Base-by-base conservation (phyloP, 2,888 invertebrate species). In the Caenorhabditis zanzibari region DNA sequence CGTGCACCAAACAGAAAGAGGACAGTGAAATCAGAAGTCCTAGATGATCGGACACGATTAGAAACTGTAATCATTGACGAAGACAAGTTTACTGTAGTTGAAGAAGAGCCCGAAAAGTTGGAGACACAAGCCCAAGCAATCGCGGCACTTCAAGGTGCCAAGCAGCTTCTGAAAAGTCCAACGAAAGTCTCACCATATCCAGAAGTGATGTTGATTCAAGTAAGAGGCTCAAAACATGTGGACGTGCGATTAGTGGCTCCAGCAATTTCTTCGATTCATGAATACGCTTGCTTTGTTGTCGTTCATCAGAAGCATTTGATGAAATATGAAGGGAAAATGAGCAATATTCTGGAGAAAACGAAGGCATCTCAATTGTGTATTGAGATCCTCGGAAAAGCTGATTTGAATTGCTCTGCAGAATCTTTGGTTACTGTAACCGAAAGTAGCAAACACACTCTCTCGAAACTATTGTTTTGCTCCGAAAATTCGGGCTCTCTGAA, bases 361-460 rank as follows among this genome's bases (percentile, higher is more conserved):
- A 90, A 89, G 77, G 89, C 89, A 12, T 79, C 88, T 16, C 90
- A 90, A 82, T 75, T 91, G 9, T 88, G 88, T 32, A 87, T 86
- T 41, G 85, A 85, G 10, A 85, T 91, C 24, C 63, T 85, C 1
- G 85, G 89, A 38, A 86, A 86, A 24, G 75, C 85, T n/a, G 90
- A 91, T 79, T 71, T 91, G 19, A 76, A 77, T 24, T 88, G 89
- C 38, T 10, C 58, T 2, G 89, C 89, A 4, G 79, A 79, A 32
- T 49, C 81, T n/a, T 59, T 85, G 22, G 85, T 84, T 35, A 81
- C 77, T 10, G 87, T 84, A 14, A 86, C 86, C 5, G 87, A 81
- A 54, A 35, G 16, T 14, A 47, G 35, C 12, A 73, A 66, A 41
- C 59, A 35, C 47, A 19, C n/a, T 3, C 52, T 82, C 10, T 66